phyloP scores from a whole-genome alignment of 2,797 vertebrate species.

The Myripristis murdjan region DNA sequence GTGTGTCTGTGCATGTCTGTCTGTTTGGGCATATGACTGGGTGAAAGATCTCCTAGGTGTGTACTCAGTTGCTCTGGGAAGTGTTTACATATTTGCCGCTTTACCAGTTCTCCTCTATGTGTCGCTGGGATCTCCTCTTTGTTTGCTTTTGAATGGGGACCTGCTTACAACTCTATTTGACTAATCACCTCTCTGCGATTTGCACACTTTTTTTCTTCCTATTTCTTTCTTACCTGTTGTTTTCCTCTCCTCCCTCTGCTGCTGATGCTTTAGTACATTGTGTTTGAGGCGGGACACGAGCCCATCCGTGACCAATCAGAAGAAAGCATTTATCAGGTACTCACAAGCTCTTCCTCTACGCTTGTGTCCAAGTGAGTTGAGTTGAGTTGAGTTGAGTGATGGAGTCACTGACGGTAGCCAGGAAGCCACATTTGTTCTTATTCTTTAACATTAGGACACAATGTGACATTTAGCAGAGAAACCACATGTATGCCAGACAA shows the following conservation, averaged over 20 bases:
- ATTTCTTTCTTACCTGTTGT: constrained; percentile 82
- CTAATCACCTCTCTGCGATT: constrained; percentile 86
- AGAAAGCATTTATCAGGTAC: constrained; percentile 99
- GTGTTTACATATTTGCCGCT: constrained; percentile 18
- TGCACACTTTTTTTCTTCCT: constrained; percentile 81
- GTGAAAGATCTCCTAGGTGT: constrained; percentile 14
- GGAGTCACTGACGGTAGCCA: background rate
- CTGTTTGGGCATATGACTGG: constrained; percentile 52
- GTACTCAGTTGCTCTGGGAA: constrained; percentile 33
- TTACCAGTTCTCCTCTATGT: constrained; percentile 34
- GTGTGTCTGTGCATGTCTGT: constrained; percentile 56
- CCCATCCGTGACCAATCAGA: constrained; percentile 99
- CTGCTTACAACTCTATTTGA: constrained; percentile 78
- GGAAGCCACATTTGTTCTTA: background rate
- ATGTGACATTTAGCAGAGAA: background rate
- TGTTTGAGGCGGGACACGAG: constrained; percentile 99
- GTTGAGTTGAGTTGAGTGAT: constrained; percentile 23
- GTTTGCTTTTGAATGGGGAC: constrained; percentile 54
- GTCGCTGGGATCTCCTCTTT: constrained; percentile 49
- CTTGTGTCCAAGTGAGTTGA: constrained; percentile 61
- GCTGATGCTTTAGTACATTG: constrained; percentile 98
- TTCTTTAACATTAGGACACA: background rate
- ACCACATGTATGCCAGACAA: no score
- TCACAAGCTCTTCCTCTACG: constrained; percentile 72
- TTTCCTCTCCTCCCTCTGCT: constrained; percentile 82